Evolutionary conservation across 2,113 vertebrate species (phyloP).

Genomic region (Falco punctatus): DNA sequence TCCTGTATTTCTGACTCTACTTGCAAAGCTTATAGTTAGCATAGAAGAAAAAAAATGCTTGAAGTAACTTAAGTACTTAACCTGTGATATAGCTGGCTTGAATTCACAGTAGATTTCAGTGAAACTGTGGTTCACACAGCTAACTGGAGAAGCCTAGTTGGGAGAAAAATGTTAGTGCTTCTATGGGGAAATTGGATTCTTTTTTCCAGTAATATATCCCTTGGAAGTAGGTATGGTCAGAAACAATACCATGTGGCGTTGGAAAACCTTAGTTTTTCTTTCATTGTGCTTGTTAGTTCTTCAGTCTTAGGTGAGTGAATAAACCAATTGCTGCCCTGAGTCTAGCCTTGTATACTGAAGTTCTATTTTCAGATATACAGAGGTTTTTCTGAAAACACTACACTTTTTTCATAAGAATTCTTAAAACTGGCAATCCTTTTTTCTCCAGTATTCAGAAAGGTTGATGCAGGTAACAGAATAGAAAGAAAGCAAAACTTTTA

Average conservation of each 20-base stretch:
- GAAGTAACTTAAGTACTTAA: neutral
- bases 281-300: neutral
- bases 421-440: neutral
- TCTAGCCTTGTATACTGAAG: neutral
- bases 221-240: neutral
- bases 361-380: neutral
- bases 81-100: neutral
- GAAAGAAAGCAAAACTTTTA: neutral
- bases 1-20: neutral
- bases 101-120: neutral
- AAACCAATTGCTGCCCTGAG: neutral
- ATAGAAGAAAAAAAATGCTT: neutral
- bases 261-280: neutral
- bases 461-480: neutral
- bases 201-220: neutral
- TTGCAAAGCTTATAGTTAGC: neutral
- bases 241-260: neutral
- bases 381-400: neutral
- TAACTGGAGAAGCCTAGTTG: neutral
- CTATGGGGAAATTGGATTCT: neutral
- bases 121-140: neutral
- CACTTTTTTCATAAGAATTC: neutral
- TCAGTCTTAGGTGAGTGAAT: neutral
- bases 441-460: neutral
- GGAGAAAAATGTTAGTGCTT: neutral